Evolutionary conservation across 2,888 invertebrate species (phyloP).

Genomic region (Spatulosminthurus flaviceps): DNA sequence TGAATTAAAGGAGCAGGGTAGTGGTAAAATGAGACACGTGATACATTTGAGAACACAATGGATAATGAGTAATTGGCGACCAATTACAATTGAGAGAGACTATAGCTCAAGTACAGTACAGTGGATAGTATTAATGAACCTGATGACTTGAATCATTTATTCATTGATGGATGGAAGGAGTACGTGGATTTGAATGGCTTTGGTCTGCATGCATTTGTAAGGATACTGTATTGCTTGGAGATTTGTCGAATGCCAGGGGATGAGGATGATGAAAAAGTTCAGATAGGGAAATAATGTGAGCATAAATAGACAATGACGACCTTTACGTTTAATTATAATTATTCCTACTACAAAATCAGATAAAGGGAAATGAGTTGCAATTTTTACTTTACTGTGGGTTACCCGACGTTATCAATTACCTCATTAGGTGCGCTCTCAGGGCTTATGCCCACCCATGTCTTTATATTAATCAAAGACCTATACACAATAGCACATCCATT

Average conservation of each 20-base stretch:
- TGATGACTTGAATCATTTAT: conserved; percentile 35
- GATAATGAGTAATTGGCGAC: conserved; percentile 29
- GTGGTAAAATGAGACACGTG: background rate
- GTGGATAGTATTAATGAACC: conserved; percentile 19
- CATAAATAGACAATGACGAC: conserved; percentile 30
- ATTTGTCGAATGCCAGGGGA: background rate
- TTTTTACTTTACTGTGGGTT: conserved; percentile 34
- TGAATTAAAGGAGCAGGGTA: background rate
- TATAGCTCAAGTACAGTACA: too few species aligned
- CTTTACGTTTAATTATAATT: conserved; percentile 40
- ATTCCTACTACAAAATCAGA: conserved; percentile 23
- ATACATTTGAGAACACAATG: conserved; percentile 24
- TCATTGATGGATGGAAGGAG: conserved; percentile 1
- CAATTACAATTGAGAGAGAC: conserved; percentile 21
- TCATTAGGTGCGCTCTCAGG: conserved; percentile 41
- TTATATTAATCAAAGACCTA: conserved; percentile 30
- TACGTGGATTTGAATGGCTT: too few species aligned
- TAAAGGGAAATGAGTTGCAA: conserved; percentile 50
- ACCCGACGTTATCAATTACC: conserved; percentile 49
- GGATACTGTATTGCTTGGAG: background rate
- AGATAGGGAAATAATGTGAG: background rate
- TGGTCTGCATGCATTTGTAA: too few species aligned
- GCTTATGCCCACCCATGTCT: conserved; percentile 46
- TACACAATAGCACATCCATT: background rate
- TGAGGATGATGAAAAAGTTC: background rate